These are phyloP conservation scores for Dolomedes plantarius DNA, from an alignment of 2,888 invertebrate genomes.

Conservation along the genomic window DNA sequence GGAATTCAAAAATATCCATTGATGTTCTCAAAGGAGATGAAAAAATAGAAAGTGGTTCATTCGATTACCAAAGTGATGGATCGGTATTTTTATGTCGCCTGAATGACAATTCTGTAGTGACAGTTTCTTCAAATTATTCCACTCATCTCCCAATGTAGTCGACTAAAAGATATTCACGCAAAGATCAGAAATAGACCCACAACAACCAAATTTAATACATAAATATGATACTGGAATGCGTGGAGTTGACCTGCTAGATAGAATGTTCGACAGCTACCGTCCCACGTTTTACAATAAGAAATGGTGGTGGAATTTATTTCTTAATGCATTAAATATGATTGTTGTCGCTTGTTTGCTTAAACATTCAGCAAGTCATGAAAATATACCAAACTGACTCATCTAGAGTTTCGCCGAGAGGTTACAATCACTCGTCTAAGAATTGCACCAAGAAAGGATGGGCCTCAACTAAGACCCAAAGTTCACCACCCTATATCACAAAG, in stretches of 20 bases:
- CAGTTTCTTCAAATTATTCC: not conserved
- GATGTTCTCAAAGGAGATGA: not conserved
- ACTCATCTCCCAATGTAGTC: not conserved
- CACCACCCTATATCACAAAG: too few species aligned
- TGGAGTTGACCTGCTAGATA: constrained; percentile 23
- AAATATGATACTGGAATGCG: constrained; percentile 13
- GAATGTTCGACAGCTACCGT: not conserved
- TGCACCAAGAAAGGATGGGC: not conserved
- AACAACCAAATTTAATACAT: constrained; percentile 8
- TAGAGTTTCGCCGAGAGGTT: not conserved
- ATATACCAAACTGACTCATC: not conserved
- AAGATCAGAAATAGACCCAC: constrained; percentile 11
- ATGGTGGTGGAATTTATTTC: not conserved
- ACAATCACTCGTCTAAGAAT: not conserved
- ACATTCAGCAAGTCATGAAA: not conserved
- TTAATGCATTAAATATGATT: not conserved
- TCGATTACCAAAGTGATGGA: not conserved
- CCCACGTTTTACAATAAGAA: not conserved
- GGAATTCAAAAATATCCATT: not conserved
- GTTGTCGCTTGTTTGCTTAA: not conserved
- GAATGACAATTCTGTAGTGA: not conserved
- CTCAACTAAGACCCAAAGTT: not conserved
- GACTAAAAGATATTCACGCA: not conserved
- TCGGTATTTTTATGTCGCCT: not conserved
- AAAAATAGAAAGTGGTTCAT: not conserved